Evolutionary conservation across 2,113 vertebrate species (phyloP).

Genomic region (Fukomys damarensis): DNA sequence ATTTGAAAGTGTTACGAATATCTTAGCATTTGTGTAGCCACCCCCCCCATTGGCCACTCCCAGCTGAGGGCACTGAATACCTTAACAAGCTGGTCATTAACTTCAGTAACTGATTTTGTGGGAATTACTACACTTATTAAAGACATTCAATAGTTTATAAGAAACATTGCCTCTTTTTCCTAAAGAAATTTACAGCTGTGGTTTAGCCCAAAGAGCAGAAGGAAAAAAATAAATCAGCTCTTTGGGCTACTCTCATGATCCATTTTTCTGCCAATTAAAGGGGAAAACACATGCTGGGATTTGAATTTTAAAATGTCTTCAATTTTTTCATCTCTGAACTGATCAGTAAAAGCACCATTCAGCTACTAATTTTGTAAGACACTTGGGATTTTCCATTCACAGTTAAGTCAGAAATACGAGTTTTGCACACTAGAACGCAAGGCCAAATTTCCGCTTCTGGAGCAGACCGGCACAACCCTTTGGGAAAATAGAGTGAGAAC

Average conservation of each 20-base stretch:
- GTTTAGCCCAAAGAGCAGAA: slow-evolving; percentile 86
- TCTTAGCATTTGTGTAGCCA: slow-evolving; percentile 85
- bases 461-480: slow-evolving; percentile 67
- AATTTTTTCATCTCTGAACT: slow-evolving; percentile 83
- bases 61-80: slow-evolving; percentile 88
- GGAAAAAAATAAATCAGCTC: slow-evolving; percentile 78
- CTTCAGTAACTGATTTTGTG: slow-evolving; percentile 88
- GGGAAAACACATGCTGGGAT: slow-evolving; percentile 83
- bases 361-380: slow-evolving; percentile 76
- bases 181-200: slow-evolving; percentile 85
- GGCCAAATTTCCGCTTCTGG: slow-evolving; percentile 46
- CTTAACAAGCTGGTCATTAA: slow-evolving; percentile 89
- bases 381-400: slow-evolving; percentile 62
- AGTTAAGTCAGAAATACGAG: slow-evolving; percentile 61
- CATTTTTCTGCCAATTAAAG: slow-evolving; percentile 88
- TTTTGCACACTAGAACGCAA: slow-evolving; percentile 71
- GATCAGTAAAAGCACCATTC: slow-evolving; percentile 81
- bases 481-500: slow-evolving; percentile 61
- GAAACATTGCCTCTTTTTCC: slow-evolving; percentile 78
- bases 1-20: slow-evolving; percentile 87
- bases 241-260: slow-evolving; percentile 82
- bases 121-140: slow-evolving; percentile 89
- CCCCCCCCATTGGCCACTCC: slow-evolving; percentile 86
- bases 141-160: slow-evolving; percentile 86
- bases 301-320: slow-evolving; percentile 84